A percentile compares a stretch with the other conserved stretches of the same genome.
Conservation (phyloP, 2,113 vertebrate species). For the Scartelaos histophorus region DNA sequence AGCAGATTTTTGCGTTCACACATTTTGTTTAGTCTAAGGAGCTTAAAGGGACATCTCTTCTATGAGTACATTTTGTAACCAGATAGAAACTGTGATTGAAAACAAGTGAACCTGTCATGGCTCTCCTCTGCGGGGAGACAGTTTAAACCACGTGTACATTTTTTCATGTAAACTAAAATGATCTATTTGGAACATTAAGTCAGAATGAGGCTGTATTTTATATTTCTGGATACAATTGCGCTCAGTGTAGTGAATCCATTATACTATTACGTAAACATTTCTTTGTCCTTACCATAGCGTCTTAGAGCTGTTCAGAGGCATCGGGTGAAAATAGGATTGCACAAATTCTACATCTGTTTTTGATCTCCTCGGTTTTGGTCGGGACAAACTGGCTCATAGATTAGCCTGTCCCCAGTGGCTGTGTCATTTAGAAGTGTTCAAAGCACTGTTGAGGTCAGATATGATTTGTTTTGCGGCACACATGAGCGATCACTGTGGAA, state of each 20-base stretch:
- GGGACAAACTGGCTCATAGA: constrained; percentile 39
- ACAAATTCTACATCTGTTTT: constrained; percentile 29
- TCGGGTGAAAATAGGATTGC: neutral
- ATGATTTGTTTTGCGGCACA: constrained; percentile 34
- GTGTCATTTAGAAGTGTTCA: constrained; percentile 38
- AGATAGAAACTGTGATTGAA: constrained; percentile 30
- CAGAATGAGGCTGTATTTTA: neutral
- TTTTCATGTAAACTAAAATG: neutral
- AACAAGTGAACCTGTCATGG: constrained; percentile 15
- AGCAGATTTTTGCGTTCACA: constrained; percentile 37
- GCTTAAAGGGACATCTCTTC: constrained; percentile 28
- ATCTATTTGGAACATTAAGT: constrained; percentile 1
- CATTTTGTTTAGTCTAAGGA: constrained; percentile 33
- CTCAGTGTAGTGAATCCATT: neutral
- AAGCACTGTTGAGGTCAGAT: constrained; percentile 28
- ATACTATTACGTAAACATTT: neutral
- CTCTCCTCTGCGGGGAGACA: constrained; percentile 1
- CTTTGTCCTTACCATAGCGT: neutral
- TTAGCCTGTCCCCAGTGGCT: constrained; percentile 39
- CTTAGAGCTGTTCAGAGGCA: neutral
- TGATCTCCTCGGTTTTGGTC: constrained; percentile 24
- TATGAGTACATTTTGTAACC: constrained; percentile 27
- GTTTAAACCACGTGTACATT: neutral
- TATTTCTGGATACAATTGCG: neutral
- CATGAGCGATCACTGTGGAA: constrained; percentile 52